Base-by-base conservation (phyloP, 1,140 invertebrate species). In the Acarapis woodi region DNA sequence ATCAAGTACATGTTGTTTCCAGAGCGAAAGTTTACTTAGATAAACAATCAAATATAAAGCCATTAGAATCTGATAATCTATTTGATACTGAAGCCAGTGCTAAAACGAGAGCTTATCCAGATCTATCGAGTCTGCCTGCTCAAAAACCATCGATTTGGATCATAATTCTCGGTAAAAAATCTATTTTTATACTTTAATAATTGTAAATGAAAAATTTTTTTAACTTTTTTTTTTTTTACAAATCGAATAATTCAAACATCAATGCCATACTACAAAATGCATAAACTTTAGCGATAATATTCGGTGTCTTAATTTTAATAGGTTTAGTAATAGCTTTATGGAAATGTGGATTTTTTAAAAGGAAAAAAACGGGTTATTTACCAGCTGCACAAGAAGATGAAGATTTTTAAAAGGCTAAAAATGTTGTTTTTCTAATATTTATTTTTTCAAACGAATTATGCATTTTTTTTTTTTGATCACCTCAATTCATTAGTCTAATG, bases 271-370 rank as follows among this genome's bases (percentile, higher is more conserved):
- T n/a, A n/a, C n/a, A n/a, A n/a, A n/a, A n/a, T n/a, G n/a, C n/a
- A n/a, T n/a, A n/a, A n/a, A n/a, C n/a, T n/a, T n/a, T n/a, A n/a
- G n/a, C n/a, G n/a, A n/a, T n/a, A n/a, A n/a, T n/a, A n/a, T n/a
- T n/a, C n/a, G n/a, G n/a, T n/a, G n/a, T n/a, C n/a, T 23, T 21
- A 33, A 14, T 20, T 5, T 35, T 3, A 2, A 16, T 5, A 36
- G 19, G 16, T 38, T 30, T 24, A 12, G 3, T 25, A 3, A 33
- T 6, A 34, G 16, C 16, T 38, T 37, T 16, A 24, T 37, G 18
- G 24, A 32, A 52, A 56, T 60, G 73, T 21, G 79, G 79, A 30
- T 87, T 87, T 62, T 87, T 87, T 58, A 79, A 79, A 51, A 51
- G 73, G 37, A 65, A 70, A 53, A 50, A 53, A 39, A 62, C 40